These are phyloP conservation scores for Polyommatus iphigenia DNA, from an alignment of 2,888 invertebrate species.

Conservation along the genomic window DNA sequence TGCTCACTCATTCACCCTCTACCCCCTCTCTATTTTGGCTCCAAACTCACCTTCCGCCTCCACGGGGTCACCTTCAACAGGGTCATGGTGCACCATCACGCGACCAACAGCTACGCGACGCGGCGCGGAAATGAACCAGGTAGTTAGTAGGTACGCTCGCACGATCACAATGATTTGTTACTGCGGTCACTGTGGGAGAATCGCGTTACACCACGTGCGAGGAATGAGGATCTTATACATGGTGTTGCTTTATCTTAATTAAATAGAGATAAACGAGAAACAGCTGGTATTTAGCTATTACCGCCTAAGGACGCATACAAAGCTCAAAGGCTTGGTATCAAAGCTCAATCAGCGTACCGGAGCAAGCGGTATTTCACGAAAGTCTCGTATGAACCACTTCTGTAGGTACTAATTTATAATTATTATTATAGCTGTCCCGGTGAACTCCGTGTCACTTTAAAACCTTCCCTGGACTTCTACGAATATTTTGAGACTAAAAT, in stretches of 20 bases:
- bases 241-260: neutral
- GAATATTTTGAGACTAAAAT: too few relatives aligned
- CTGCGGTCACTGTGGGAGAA: neutral
- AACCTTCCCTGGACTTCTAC: too few relatives aligned
- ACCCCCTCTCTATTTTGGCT: too few relatives aligned
- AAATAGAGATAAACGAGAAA: neutral
- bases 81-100: constrained; percentile 27
- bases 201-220: neutral
- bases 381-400: neutral
- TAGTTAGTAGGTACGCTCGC: neutral
- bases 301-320: neutral
- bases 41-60: constrained; percentile 3
- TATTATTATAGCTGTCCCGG: too few relatives aligned
- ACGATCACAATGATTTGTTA: neutral
- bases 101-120: neutral
- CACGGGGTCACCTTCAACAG: constrained; percentile 33
- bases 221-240: neutral
- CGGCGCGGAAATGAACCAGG: constrained; percentile 48
- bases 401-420: too few relatives aligned
- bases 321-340: too few relatives aligned
- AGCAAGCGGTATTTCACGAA: neutral
- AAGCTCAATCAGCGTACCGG: too few relatives aligned
- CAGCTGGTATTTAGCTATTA: neutral
- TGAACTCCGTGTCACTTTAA: too few relatives aligned
- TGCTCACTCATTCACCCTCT: too few relatives aligned